A percentile compares a stretch with the other conserved stretches of the same genome.
Conservation (phyloP, 30 jellyfish, hydroid and myxozoan genomes). For the Hydra vulgaris region DNA sequence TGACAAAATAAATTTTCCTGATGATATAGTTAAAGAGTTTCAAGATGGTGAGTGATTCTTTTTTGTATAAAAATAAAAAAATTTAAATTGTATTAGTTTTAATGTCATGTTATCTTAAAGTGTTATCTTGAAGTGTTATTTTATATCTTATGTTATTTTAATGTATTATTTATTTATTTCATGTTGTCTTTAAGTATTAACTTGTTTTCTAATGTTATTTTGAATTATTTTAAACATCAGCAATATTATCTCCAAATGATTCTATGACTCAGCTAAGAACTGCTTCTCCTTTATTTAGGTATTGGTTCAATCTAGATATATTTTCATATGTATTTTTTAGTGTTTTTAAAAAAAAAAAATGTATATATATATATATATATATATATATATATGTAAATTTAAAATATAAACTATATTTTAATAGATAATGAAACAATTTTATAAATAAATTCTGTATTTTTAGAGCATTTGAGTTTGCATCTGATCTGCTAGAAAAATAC, state of each 20-base stretch:
- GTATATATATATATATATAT: too few relatives aligned
- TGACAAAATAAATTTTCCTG: slow-evolving; percentile 73
- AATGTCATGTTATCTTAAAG: too few relatives aligned
- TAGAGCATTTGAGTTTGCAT: slow-evolving; percentile 83
- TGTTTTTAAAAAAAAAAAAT: background rate
- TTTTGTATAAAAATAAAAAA: background rate
- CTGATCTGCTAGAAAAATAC: slow-evolving; percentile 56
- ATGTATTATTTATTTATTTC: too few relatives aligned
- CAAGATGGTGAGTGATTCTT: slow-evolving; percentile 46
- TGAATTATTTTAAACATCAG: background rate
- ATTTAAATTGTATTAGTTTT: background rate
- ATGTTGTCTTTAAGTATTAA: background rate
- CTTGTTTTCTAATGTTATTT: background rate
- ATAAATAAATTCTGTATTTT: slow-evolving; percentile 1
- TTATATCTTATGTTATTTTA: too few relatives aligned
- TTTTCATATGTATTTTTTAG: background rate
- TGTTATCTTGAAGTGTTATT: too few relatives aligned
- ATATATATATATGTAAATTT: too few relatives aligned
- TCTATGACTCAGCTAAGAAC: slow-evolving; percentile 11
- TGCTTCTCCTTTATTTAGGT: background rate
- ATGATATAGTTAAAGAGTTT: slow-evolving; percentile 55
- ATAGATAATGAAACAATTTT: slow-evolving; percentile 28
- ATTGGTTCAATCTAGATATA: too few relatives aligned
- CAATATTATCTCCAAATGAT: slow-evolving; percentile 33
- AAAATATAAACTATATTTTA: too few relatives aligned